Conservation (phyloP, 2,888 invertebrate species). For the Orchesellides sinensis region DNA sequence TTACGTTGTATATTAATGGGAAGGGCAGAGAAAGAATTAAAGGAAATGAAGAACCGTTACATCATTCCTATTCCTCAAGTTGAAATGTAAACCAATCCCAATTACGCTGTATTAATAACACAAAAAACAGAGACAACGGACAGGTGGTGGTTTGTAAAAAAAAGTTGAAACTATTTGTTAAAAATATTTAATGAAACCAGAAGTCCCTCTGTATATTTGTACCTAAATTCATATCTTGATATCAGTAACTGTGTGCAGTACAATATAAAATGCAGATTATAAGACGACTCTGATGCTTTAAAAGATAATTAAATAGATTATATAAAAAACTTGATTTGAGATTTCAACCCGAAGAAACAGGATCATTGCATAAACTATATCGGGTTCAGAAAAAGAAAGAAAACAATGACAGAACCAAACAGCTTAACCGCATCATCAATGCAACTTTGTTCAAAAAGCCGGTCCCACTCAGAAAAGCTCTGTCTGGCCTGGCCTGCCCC, state of each 20-base stretch:
- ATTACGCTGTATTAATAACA: slow-evolving; percentile 18
- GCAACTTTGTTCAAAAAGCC: not conserved
- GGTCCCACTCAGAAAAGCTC: not conserved
- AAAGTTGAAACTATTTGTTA: not conserved
- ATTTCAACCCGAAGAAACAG: slow-evolving; percentile 38
- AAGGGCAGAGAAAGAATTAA: slow-evolving; percentile 58
- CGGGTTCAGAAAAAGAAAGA: slow-evolving; percentile 20
- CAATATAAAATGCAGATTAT: not conserved
- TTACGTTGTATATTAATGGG: slow-evolving; percentile 32
- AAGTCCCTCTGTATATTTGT: not conserved
- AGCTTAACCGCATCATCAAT: not conserved
- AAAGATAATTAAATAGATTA: slow-evolving; percentile 52
- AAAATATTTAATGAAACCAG: not conserved
- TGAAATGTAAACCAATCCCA: slow-evolving; percentile 42
- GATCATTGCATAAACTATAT: slow-evolving; percentile 39
- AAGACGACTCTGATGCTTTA: slow-evolving; percentile 8
- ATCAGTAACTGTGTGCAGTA: not conserved
- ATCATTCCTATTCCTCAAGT: slow-evolving; percentile 36
- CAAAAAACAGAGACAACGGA: slow-evolving; percentile 20
- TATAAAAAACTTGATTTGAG: slow-evolving; percentile 56
- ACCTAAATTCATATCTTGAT: too few relatives aligned
- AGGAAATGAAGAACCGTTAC: slow-evolving; percentile 59
- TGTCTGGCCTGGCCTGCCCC: not conserved
- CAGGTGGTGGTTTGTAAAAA: slow-evolving; percentile 9
- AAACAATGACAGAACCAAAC: slow-evolving; percentile 43